Base-by-base conservation (phyloP, 2,113 vertebrate genomes). In the Mus pahari region DNA sequence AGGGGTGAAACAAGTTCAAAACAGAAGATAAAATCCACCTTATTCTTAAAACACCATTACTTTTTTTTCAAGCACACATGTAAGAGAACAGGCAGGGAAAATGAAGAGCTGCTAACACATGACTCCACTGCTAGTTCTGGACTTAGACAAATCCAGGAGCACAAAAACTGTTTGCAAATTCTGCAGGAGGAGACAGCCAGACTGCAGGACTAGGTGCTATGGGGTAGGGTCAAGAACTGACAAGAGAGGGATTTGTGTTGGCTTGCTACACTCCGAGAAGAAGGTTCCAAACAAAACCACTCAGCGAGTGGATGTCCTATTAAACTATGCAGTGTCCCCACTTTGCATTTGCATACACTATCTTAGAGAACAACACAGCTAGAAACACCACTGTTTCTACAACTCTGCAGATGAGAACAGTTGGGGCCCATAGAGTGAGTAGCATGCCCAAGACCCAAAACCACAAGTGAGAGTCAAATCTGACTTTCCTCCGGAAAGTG, bases 241-340 rank as follows among this genome's bases (percentile, higher is more conserved):
- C 36, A n/a, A 74, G 36, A 77, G 28, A 33, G 39, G 7, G 1
- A 1, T 58, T 2, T 89, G 31, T n/a, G 17, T 17, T 53, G 48
- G 24, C 68, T 81, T 48, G 13, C 36, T 50, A 6, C 53, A 9
- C 14, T 33, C 50, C 17, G 33, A 31, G 60, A 58, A 53, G 22
- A 39, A 55, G 55, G 33, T 68, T 45, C 42, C 3, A 17, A 1
- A 22, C 31, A 66, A 17, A 50, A 16, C 73, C 62, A 9, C 16
- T 39, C 2, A 84, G 50, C 50, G 22, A 31, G 64, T 33, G 4
- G 2, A 73, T 28, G 19, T 53, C 4, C 4, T 36, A 20, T 9
- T 8, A 53, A 48, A 7, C 62, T 33, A 11, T 4, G 1, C n/a
- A 17, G 0, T 5, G 39, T 7, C 19, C 45, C 6, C 16, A 20